These are phyloP conservation scores for Sinocyclocheilus grahami DNA, from an alignment of 2,113 vertebrate species.

Conservation along the genomic window DNA sequence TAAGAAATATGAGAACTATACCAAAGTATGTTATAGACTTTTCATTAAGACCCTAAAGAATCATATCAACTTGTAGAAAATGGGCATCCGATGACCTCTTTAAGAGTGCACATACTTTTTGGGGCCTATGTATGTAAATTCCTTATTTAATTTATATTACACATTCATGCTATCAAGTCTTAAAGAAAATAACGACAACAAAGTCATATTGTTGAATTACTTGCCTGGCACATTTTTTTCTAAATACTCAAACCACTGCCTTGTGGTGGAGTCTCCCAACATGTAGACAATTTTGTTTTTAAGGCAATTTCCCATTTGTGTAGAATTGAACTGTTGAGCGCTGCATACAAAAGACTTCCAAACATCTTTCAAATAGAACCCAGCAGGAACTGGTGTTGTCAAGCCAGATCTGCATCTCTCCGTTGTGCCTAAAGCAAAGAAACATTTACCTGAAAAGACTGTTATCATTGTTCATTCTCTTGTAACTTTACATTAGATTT, in stretches of 20 bases:
- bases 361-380: conserved; percentile 1
- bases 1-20: too few relatives aligned
- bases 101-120: not conserved
- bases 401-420: conserved; percentile 23
- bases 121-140: not conserved
- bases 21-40: too few relatives aligned
- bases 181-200: not conserved
- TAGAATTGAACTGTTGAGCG: not conserved
- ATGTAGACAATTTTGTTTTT: not conserved
- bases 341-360: conserved; percentile 15
- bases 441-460: not conserved
- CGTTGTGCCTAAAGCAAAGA: not conserved
- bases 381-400: not conserved
- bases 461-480: too few relatives aligned
- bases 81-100: too few relatives aligned
- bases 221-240: not conserved
- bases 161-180: not conserved
- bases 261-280: not conserved
- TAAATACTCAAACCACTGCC: conserved; percentile 5
- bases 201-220: not conserved
- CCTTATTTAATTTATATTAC: not conserved
- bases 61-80: too few relatives aligned
- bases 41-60: too few relatives aligned
- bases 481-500: too few relatives aligned
- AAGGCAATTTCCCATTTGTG: not conserved